Percentiles rank a stretch among this genome's conserved stretches.
Conservation (phyloP, 1,140 invertebrate genomes). For the Tribolium castaneum region DNA sequence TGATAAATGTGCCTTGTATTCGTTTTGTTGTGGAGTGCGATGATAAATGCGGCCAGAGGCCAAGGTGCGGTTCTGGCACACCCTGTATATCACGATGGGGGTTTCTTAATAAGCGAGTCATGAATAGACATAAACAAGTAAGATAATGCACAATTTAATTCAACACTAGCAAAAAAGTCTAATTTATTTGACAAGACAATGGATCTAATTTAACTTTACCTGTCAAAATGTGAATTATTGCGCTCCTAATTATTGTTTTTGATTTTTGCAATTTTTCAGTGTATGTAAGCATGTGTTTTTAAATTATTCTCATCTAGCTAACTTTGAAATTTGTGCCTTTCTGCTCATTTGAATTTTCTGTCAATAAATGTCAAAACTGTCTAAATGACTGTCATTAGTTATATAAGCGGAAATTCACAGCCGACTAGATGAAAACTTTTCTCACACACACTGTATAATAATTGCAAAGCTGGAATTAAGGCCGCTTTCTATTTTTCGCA, state of each 20-base stretch:
- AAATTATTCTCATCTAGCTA: no score
- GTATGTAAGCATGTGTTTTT: no score
- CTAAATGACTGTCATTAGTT: no score
- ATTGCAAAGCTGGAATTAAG: not conserved
- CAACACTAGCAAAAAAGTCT: not conserved
- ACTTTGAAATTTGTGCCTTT: no score
- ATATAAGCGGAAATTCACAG: no score
- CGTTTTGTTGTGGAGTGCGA: not conserved
- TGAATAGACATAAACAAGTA: not conserved
- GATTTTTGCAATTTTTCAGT: no score
- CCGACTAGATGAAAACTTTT: no score
- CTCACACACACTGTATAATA: no score
- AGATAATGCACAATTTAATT: not conserved
- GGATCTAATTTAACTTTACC: not conserved
- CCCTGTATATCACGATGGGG: slow-evolving; percentile 3
- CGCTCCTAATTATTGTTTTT: no score
- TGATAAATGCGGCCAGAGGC: not conserved
- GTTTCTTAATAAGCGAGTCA: slow-evolving; percentile 4
- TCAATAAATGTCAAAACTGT: no score
- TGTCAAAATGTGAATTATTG: not conserved
- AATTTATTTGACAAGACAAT: not conserved
- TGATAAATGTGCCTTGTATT: not conserved
- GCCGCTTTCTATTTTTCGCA: not conserved
- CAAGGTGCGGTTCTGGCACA: slow-evolving; percentile 9
- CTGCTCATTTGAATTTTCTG: no score